Conservation (phyloP, 2,797 vertebrate species). For the Hirundo rustica region DNA sequence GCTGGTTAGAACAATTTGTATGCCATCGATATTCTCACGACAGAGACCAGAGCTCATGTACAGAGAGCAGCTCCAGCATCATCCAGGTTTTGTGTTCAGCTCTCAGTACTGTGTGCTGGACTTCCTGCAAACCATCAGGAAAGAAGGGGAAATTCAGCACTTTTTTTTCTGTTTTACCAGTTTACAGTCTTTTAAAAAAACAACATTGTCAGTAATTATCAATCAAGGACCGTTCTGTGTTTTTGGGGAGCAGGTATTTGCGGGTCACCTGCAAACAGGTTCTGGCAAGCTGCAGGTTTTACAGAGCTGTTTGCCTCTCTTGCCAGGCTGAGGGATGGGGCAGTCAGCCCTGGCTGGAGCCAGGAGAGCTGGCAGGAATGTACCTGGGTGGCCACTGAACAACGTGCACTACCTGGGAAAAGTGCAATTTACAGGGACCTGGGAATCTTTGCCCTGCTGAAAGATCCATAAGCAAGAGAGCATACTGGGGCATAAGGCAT, state of each 20-base stretch:
- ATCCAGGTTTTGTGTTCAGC: not conserved
- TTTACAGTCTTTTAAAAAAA: not conserved
- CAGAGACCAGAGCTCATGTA: not conserved
- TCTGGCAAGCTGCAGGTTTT: not conserved
- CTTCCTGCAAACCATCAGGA: not conserved
- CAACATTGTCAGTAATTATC: not conserved
- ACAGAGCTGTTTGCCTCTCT: not conserved
- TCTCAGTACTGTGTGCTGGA: not conserved
- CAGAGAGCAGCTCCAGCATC: not conserved
- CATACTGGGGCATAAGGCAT: too few species aligned
- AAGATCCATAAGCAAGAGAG: not conserved
- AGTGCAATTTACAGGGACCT: not conserved
- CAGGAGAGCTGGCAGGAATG: not conserved
- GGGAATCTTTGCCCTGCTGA: not conserved
- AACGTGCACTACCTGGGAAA: not conserved
- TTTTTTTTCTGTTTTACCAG: not conserved
- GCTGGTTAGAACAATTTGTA: not conserved
- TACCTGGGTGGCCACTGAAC: not conserved
- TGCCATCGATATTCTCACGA: not conserved
- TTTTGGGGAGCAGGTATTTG: not conserved
- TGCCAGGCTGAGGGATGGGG: not conserved
- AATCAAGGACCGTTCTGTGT: not conserved
- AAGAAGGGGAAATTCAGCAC: not conserved
- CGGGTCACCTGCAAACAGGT: not conserved
- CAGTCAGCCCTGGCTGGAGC: not conserved